These are phyloP conservation scores for Chlorops oryzae DNA, from an alignment of 1,140 invertebrate genomes.

Conservation along the genomic window DNA sequence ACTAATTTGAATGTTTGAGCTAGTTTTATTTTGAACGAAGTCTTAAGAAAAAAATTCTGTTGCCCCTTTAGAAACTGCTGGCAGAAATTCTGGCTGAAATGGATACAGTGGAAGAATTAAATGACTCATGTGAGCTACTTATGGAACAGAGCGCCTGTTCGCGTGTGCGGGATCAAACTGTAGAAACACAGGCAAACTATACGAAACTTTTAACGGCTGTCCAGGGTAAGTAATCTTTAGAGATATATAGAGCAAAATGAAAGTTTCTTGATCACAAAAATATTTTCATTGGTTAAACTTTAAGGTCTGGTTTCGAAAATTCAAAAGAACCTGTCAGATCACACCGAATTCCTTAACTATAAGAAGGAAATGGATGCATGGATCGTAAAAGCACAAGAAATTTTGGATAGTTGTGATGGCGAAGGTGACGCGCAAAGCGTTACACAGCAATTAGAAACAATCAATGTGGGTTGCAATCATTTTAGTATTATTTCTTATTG, in stretches of 20 bases:
- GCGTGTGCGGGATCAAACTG: conserved; percentile 77
- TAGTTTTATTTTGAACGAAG: not conserved
- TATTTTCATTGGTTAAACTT: conserved; percentile 1
- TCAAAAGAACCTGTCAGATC: conserved; percentile 82
- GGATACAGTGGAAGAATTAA: conserved; percentile 71
- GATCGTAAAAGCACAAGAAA: conserved; percentile 69
- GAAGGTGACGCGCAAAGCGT: conserved; percentile 71
- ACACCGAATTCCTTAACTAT: conserved; percentile 80
- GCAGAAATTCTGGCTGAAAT: conserved; percentile 73
- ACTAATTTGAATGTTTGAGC: not conserved
- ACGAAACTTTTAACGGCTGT: conserved; percentile 68
- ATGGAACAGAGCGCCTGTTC: conserved; percentile 78
- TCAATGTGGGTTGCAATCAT: conserved; percentile 49
- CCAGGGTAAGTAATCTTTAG: conserved; percentile 54
- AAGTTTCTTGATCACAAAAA: no score
- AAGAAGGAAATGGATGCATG: conserved; percentile 76
- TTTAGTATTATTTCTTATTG: not conserved
- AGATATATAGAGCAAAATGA: no score
- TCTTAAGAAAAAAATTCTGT: conserved; percentile 1
- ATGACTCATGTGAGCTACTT: conserved; percentile 78
- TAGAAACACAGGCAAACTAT: conserved; percentile 74
- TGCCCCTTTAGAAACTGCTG: conserved; percentile 55
- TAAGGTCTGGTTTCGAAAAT: conserved; percentile 68
- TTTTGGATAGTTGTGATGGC: conserved; percentile 73
- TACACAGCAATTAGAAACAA: conserved; percentile 77